phyloP scores from a whole-genome alignment of 1,140 invertebrate genomes.

The Bombus confusus region DNA sequence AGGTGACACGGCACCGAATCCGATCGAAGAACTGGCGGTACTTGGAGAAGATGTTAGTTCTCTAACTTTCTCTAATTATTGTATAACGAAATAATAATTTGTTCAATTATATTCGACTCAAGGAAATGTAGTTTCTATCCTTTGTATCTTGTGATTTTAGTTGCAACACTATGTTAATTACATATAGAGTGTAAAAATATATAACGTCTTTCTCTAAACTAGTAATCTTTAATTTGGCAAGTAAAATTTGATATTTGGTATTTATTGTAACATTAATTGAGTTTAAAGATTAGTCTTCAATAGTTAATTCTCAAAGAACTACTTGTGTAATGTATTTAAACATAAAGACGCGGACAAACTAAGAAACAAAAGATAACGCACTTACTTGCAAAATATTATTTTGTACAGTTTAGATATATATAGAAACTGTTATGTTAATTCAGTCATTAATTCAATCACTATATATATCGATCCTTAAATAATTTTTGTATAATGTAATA shows the following conservation, averaged over 20 bases:
- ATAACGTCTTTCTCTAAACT: too few relatives aligned
- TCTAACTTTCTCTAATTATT: background rate
- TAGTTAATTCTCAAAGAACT: too few relatives aligned
- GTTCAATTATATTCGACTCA: background rate
- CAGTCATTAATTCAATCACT: too few relatives aligned
- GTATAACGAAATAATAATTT: background rate
- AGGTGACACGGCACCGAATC: constrained; percentile 90
- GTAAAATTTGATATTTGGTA: background rate
- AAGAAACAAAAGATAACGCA: too few relatives aligned
- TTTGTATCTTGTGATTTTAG: background rate
- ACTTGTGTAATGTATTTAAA: too few relatives aligned
- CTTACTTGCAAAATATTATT: too few relatives aligned
- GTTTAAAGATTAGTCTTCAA: background rate
- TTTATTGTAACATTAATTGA: background rate
- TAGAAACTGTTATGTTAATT: too few relatives aligned
- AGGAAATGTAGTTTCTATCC: background rate
- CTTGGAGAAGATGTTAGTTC: constrained; percentile 89
- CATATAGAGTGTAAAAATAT: background rate
- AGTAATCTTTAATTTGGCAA: too few relatives aligned
- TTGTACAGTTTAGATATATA: too few relatives aligned
- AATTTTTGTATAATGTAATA: background rate
- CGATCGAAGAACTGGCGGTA: constrained; percentile 89
- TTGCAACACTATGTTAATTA: background rate
- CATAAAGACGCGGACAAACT: too few relatives aligned
- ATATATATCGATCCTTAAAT: background rate